Conservation (phyloP, 2,113 vertebrate species). For the Centropus unirufus region DNA sequence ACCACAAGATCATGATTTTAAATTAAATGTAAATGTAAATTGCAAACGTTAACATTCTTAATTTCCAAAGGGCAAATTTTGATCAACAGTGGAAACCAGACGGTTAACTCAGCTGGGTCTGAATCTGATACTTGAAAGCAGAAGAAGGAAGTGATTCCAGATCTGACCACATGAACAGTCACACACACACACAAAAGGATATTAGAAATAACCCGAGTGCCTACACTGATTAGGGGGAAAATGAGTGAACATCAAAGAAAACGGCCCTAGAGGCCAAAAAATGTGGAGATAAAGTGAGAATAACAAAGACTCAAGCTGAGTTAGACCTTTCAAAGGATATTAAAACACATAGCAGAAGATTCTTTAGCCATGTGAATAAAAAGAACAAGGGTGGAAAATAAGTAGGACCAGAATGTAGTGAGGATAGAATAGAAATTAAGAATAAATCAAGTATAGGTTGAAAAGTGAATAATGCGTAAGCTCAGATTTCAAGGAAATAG, state of each 20-base stretch:
- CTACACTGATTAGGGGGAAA: slow-evolving; percentile 4
- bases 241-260: slow-evolving; percentile 47
- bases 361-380: background rate
- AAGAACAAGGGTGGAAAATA: background rate
- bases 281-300: slow-evolving; percentile 28
- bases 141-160: slow-evolving; percentile 20
- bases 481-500: background rate
- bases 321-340: slow-evolving; percentile 40
- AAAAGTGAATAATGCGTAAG: background rate
- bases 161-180: background rate
- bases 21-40: background rate
- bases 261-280: slow-evolving; percentile 19
- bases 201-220: slow-evolving; percentile 45
- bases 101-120: background rate
- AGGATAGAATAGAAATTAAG: background rate
- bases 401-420: background rate
- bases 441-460: background rate
- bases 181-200: background rate
- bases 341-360: slow-evolving; percentile 34
- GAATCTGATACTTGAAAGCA: background rate
- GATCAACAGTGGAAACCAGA: background rate
- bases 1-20: background rate
- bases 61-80: background rate
- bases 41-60: background rate
- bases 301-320: slow-evolving; percentile 48